phyloP scores from a whole-genome alignment of 1,140 invertebrate species.

The Berghia stephanieae region DNA sequence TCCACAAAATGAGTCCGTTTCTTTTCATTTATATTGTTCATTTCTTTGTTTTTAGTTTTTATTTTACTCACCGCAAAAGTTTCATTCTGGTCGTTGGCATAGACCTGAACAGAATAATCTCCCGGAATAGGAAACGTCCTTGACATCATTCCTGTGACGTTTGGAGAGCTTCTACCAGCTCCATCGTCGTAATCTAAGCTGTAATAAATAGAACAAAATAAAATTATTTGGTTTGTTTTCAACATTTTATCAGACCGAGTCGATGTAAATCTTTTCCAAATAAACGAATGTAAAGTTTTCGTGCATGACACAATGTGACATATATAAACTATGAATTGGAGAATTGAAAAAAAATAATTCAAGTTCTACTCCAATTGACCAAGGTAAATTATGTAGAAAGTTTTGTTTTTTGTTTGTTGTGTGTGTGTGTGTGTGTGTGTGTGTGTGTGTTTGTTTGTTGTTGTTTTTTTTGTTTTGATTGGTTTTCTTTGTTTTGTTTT shows the following conservation, averaged over 20 bases:
- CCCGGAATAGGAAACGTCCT: constrained; percentile 42
- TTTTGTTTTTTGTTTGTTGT: no score
- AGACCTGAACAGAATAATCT: constrained; percentile 37
- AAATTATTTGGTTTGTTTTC: background rate
- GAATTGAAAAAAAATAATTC: background rate
- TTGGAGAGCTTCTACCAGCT: constrained; percentile 37
- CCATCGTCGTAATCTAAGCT: constrained; percentile 50
- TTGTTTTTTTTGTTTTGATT: no score
- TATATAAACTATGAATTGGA: background rate
- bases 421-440: no score
- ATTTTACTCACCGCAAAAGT: constrained; percentile 40
- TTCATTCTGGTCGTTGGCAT: constrained; percentile 40
- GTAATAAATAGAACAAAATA: constrained; percentile 20
- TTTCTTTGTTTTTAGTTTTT: background rate
- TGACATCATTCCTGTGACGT: constrained; percentile 39
- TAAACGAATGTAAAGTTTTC: background rate
- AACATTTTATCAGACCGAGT: background rate
- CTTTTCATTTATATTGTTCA: background rate
- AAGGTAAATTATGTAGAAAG: background rate
- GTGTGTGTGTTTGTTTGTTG: no score
- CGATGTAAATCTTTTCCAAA: background rate
- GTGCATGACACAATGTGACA: no score
- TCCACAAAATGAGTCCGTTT: background rate
- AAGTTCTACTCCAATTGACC: background rate
- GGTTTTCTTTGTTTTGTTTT: no score